phyloP scores from a whole-genome alignment of 2,888 invertebrate genomes.

The Chrysodeixis includens region DNA sequence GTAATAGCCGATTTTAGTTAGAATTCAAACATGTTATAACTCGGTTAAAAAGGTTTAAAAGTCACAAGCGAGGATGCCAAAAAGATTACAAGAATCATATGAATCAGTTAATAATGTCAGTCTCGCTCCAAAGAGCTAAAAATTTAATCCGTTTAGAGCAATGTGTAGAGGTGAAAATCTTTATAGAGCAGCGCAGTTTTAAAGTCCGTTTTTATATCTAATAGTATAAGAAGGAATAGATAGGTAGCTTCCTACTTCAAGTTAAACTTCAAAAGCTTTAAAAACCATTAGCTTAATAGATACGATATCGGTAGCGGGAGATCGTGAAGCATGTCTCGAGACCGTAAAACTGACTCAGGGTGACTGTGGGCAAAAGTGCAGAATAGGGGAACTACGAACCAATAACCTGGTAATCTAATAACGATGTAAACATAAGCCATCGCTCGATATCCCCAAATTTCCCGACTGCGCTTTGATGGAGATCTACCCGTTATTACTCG shows the following conservation, averaged over 20 bases:
- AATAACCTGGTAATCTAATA: constrained; percentile 40
- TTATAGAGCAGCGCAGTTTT: too few relatives aligned
- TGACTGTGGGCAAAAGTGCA: constrained; percentile 19
- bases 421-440: constrained; percentile 43
- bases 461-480: constrained; percentile 41
- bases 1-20: too few relatives aligned
- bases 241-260: not conserved
- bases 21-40: not conserved
- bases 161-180: not conserved
- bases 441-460: constrained; percentile 34
- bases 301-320: constrained; percentile 36
- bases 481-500: constrained; percentile 44
- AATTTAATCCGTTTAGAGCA: not conserved
- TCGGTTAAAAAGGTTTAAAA: not conserved
- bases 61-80: not conserved
- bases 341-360: constrained; percentile 18
- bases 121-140: not conserved
- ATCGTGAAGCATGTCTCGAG: constrained; percentile 28
- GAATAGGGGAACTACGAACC: constrained; percentile 22
- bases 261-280: constrained; percentile 13
- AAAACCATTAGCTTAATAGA: constrained; percentile 42
- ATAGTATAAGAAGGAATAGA: not conserved
- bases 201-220: not conserved
- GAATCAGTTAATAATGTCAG: not conserved
- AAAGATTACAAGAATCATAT: not conserved